These are phyloP conservation scores for Dryobota labecula DNA, from an alignment of 2,888 invertebrate genomes.

Conservation along the genomic window DNA sequence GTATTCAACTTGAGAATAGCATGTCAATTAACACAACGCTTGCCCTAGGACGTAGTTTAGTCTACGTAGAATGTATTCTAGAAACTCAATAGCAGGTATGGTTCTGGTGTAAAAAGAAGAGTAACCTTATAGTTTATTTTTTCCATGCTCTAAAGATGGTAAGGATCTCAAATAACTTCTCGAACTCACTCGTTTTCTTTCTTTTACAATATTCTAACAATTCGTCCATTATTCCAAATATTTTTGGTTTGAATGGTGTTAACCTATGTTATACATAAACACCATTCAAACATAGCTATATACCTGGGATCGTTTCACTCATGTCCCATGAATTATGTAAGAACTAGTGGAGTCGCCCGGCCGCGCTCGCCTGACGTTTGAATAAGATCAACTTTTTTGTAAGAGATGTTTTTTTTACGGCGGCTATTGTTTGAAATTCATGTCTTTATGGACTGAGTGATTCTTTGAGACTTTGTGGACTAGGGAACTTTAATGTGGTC, in stretches of 20 bases:
- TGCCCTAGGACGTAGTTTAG: not conserved
- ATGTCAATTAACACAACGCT: not conserved
- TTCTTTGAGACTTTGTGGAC: not conserved
- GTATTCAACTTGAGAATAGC: not conserved
- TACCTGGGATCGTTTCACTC: constrained; percentile 84
- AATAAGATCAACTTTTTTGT: constrained; percentile 65
- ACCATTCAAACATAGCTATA: constrained; percentile 78
- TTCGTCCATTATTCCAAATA: constrained; percentile 10
- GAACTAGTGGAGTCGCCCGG: constrained; percentile 48
- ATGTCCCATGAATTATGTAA: constrained; percentile 80
- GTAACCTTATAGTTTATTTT: too few relatives aligned
- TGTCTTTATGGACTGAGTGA: constrained; percentile 33
- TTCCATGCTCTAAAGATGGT: not conserved
- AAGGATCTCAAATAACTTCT: not conserved
- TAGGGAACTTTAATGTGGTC: not conserved
- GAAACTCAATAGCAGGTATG: not conserved
- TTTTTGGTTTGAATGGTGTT: too few relatives aligned
- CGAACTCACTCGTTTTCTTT: not conserved
- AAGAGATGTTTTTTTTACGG: constrained; percentile 53
- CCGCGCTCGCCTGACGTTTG: constrained; percentile 64
- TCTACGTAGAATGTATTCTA: not conserved
- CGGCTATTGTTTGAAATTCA: constrained; percentile 51
- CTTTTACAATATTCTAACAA: not conserved
- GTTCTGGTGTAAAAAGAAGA: not conserved
- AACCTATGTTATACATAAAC: too few relatives aligned